These are phyloP conservation scores for Numida meleagris DNA, from an alignment of 2,113 vertebrate genomes.

Conservation along the genomic window DNA sequence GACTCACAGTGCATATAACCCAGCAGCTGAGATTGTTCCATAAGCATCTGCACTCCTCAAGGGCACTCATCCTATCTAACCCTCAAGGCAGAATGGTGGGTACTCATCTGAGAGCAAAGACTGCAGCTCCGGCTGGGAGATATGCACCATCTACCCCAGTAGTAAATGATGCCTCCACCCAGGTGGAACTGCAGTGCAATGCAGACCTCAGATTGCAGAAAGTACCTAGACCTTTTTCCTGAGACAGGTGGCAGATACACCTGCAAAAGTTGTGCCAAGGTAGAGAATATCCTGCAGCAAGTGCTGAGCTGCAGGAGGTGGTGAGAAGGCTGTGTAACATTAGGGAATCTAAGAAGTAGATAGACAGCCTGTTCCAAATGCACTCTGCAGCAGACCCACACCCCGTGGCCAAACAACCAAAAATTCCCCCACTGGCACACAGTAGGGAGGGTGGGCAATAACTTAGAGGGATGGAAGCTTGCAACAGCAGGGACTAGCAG, in stretches of 20 bases:
- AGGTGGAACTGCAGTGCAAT: not conserved
- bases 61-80: not conserved
- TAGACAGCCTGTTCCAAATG: not conserved
- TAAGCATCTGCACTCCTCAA: not conserved
- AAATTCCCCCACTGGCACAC: not conserved
- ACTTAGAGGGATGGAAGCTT: not conserved
- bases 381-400: not conserved
- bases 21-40: not conserved
- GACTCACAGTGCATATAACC: not conserved
- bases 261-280: not conserved
- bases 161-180: not conserved
- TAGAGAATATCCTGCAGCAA: not conserved
- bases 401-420: not conserved
- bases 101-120: not conserved
- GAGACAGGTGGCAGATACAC: not conserved
- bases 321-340: not conserved
- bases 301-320: not conserved
- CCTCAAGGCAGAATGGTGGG: not conserved
- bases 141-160: not conserved
- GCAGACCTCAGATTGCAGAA: not conserved
- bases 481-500: not conserved
- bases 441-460: not conserved
- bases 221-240: not conserved
- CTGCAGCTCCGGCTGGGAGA: not conserved
- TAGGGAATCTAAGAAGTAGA: not conserved